Percentiles rank a stretch among this genome's conserved stretches.
Evolutionary conservation across 2,888 invertebrate species (phyloP).

Genomic region (Gisinianus flammeolus): DNA sequence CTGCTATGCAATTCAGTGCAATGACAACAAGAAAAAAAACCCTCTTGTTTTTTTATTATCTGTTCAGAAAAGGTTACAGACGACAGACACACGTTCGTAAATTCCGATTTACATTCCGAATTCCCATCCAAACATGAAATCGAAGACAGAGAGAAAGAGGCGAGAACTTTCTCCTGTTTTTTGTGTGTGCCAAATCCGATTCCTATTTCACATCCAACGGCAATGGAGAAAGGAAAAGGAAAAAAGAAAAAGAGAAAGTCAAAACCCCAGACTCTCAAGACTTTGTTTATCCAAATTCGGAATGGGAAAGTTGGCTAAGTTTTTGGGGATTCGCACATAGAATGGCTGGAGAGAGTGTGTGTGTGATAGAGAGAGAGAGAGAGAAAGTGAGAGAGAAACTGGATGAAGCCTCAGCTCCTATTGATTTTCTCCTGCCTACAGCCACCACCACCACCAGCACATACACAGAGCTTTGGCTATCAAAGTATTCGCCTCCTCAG

Average conservation of each 20-base stretch:
- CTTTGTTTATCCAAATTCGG: slow-evolving; percentile 10
- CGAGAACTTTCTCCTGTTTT: neutral
- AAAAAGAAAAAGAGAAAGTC: neutral
- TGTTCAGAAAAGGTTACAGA: too few relatives aligned
- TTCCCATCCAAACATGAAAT: slow-evolving; percentile 1
- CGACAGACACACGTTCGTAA: too few relatives aligned
- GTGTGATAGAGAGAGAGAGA: neutral
- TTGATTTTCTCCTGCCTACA: slow-evolving; percentile 15
- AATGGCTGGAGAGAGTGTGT: neutral
- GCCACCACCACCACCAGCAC: too few relatives aligned
- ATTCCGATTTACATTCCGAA: neutral
- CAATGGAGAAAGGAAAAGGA: neutral
- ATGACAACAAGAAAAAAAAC: too few relatives aligned
- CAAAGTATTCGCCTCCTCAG: neutral
- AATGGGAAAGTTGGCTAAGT: neutral
- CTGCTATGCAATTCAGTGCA: too few relatives aligned
- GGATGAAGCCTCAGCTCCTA: slow-evolving; percentile 4
- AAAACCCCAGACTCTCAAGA: too few relatives aligned
- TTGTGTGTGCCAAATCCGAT: neutral
- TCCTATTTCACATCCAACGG: too few relatives aligned
- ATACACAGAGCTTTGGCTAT: neutral
- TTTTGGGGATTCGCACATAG: neutral
- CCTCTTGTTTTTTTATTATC: too few relatives aligned
- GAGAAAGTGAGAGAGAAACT: neutral
- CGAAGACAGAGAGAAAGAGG: neutral